Evolutionary conservation across 2,113 vertebrate species (phyloP), one percentile per base, ranked within the genome.

Genomic region (Seriola quinqueradiata): DNA sequence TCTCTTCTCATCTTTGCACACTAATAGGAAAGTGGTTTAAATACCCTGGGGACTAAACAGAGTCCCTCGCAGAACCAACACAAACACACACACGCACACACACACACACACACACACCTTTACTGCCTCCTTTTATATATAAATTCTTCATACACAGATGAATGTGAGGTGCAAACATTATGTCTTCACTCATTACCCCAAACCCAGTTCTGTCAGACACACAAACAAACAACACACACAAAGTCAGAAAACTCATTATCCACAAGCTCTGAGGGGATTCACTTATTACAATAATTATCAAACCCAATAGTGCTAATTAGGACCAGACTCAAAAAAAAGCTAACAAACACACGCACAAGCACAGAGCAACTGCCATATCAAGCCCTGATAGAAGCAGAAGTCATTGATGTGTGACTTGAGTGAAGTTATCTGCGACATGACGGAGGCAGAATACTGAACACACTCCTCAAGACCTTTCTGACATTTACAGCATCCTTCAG

Each of bases 221-320:
- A 77, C 68, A 83, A 67, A 75, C 50, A 71, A 54, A 75, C 46
- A 67, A 60, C 34, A 77, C 40, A 44, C 42, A 80, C 63, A 71
- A n/a, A 54, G 7, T 73, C 59, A 86, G 44, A 84, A 32, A 87
- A 70, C 68, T 89, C 83, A 89, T 91, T 91, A 89, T 13, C 81
- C 59, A 63, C 60, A 76, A 58, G 46, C 90, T 84, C 61, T 40
- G 42, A 74, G 77, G 85, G 77, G 58, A 79, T 85, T 76, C 6
- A 54, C 40, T 81, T 61, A 89, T 80, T 77, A 82, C 32, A 81
- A 70, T 79, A 70, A 87, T 90, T 76, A 89, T 82, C 78, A 68
- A 78, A 79, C 54, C 46, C 16, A 82, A 83, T 63, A 71, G 42
- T 67, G 63, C 40, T 90, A 89, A 91, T 90, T 90, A 89, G 63